These are phyloP conservation scores for Nothocercus nigrocapillus DNA, from an alignment of 2,113 vertebrate species.

Conservation along the genomic window DNA sequence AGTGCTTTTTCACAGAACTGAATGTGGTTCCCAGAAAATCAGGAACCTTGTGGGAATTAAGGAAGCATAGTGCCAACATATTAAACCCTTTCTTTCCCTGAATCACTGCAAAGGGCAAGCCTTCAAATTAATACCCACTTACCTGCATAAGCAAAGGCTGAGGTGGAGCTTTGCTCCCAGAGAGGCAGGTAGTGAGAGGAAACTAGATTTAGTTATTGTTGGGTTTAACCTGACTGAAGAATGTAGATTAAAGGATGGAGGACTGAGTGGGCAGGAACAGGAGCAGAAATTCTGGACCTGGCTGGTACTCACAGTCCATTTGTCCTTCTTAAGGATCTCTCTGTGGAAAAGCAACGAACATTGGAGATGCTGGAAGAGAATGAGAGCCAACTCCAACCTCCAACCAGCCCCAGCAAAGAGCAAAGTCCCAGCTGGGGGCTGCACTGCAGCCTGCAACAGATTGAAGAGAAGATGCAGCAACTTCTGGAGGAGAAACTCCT, in stretches of 20 bases:
- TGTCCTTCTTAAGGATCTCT: slow-evolving; percentile 84
- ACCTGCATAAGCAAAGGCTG: fast-evolving
- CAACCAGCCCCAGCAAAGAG: slow-evolving; percentile 53
- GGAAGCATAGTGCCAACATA: background rate
- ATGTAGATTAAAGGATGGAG: background rate
- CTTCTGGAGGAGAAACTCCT: slow-evolving; percentile 90
- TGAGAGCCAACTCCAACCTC: slow-evolving; percentile 65
- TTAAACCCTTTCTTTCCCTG: background rate
- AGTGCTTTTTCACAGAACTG: background rate
- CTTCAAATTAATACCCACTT: background rate
- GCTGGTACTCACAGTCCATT: background rate
- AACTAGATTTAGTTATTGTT: background rate
- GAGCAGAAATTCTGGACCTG: background rate
- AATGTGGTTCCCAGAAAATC: background rate
- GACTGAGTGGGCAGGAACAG: background rate
- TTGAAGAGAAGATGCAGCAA: slow-evolving; percentile 92
- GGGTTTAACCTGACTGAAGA: background rate
- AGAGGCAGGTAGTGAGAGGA: background rate
- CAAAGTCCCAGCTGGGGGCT: slow-evolving; percentile 74
- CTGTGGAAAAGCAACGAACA: slow-evolving; percentile 90
- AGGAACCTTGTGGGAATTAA: background rate
- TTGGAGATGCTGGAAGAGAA: slow-evolving; percentile 86
- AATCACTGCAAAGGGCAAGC: background rate
- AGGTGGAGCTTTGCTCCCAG: background rate
- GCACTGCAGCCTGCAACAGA: slow-evolving; percentile 85